phyloP scores from a whole-genome alignment of 2,113 vertebrate genomes.

The Anhinga anhinga region DNA sequence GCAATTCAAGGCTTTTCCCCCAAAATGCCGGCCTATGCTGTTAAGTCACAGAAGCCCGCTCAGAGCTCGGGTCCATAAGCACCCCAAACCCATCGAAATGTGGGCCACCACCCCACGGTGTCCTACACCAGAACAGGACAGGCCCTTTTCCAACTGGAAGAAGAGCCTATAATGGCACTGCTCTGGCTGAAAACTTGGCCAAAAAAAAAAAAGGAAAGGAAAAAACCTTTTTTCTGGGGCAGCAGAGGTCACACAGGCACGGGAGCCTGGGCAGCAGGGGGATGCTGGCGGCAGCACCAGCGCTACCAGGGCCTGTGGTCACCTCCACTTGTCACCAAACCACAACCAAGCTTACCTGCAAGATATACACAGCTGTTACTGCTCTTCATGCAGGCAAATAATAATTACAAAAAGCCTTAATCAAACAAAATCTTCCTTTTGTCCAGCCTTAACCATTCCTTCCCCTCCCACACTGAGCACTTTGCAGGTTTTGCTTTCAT shows the following conservation, averaged over 20 bases:
- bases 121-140: background rate
- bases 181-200: background rate
- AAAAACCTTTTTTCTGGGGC: background rate
- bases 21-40: background rate
- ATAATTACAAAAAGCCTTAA: background rate
- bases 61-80: accelerated
- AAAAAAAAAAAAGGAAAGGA: too few relatives aligned
- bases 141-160: background rate
- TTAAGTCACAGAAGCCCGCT: background rate
- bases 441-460: background rate
- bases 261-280: accelerated
- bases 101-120: accelerated
- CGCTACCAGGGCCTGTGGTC: background rate
- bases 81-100: background rate
- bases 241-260: background rate
- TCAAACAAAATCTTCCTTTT: background rate
- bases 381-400: background rate
- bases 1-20: background rate
- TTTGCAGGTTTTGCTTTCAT: background rate
- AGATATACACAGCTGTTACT: background rate
- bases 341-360: background rate
- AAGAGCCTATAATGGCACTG: background rate
- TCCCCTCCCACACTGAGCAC: background rate
- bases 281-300: background rate
- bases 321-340: background rate